Evolutionary conservation across 53 echinoderm and acorn worm species (phyloP), one percentile per base, ranked within the genome.

Genomic region (Zoroaster sp.): DNA sequence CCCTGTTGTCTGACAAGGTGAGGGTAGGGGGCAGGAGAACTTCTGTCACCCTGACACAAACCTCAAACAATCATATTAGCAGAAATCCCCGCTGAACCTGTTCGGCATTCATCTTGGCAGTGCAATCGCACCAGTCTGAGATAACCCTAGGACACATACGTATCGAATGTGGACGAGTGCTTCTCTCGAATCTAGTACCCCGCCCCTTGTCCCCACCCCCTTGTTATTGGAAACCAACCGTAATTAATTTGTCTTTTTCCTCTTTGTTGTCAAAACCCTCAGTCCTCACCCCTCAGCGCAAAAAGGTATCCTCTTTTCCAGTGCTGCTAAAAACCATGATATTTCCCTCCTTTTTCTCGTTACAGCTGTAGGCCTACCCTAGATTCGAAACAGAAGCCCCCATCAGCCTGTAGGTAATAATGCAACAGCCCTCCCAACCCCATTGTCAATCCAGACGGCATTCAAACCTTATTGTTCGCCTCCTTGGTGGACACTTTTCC

Each of bases 401-500:
- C 82, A 25, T 66, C 36, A 68, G 40, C 82, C 82, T 21, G 39
- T 28, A 67, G 82, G 82, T 82, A 42, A 66, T 80, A 66, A 66
- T 82, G 82, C 82, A 67, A 66, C 82, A 82, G 68, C 82, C 49
- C 33, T 41, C 68, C 80, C 43, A 9, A 66, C 42, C 41, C 82
- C 43, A 82, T 82, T 82, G 82, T 82, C 82, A 82, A 43, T 82
- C 66, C 82, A 40, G 51, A 66, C 67, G 11, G 67, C 67, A 82
- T 82, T 82, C 44, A 21, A 66, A 44, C 40, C 30, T 55, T 75
- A 75, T 75, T 82, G 82, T 82, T 67, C 82, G 40, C 82, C 17
- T 66, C 67, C 66, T 67, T 66, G 42, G 31, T 44, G 65, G 82
- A 82, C 82, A 82, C 82, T 82, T 82, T 82, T 82, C 82, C 82